Evolutionary conservation across 1,140 invertebrate species (phyloP), one percentile per base, ranked within the genome.

Genomic region (Aradophagus sp.): DNA sequence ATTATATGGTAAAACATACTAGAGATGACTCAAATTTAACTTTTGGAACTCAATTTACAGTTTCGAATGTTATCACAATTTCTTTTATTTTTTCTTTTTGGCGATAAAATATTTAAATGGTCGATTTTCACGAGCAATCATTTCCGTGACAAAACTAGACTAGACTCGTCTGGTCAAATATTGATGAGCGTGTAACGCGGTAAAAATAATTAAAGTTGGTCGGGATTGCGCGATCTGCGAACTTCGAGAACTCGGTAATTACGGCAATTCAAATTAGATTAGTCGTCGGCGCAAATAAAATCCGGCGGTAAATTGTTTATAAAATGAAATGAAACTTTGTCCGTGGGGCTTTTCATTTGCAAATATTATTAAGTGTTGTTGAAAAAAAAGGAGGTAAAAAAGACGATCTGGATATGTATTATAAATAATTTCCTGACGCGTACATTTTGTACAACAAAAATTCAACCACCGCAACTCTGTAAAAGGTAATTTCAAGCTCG

Each of bases 361-460:
- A 53, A 26, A 55, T 55, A 65, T 65, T 59, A 65, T 59, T 45
- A 61, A 65, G 27, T 20, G 29, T 12, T 5, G 11, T 13, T 15
- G n/a, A 48, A 55, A 62, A 70, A 56, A 35, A 27, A 1, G 34
- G 17, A n/a, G n/a, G n/a, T n/a, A n/a, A n/a, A n/a, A n/a, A n/a
- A n/a, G n/a, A n/a, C n/a, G n/a, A n/a, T n/a, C n/a, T n/a, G n/a
- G n/a, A n/a, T n/a, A 32, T 31, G 34, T 23, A 52, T 38, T 38
- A 52, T 58, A 45, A 71, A 70, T 70, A 58, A 63, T 58, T 70
- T 44, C 38, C 47, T 47, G 52, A 70, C 58, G 35, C 36, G 50
- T 19, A 39, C 52, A 41, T 58, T 70, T 59, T 65, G 41, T 48
- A 35, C 13, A 8, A 26, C 27, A 19, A 16, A 42, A 63, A 63